phyloP scores from a whole-genome alignment of 2,113 vertebrate genomes.

The Protobothrops flavoviridis region DNA sequence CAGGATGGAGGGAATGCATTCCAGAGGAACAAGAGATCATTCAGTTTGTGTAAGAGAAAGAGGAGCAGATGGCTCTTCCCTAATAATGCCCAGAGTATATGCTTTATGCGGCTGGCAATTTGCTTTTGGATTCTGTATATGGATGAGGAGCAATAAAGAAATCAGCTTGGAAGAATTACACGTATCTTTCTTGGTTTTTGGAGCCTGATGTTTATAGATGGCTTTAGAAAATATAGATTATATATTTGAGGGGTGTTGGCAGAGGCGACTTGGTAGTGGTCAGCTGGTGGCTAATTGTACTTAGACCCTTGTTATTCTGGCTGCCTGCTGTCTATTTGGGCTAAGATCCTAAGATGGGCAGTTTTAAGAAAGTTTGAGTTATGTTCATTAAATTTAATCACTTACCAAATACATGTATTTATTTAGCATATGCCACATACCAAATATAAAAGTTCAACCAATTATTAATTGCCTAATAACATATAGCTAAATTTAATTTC shows the following conservation, averaged over 20 bases:
- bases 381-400: not conserved
- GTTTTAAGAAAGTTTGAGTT: no score
- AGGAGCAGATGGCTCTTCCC: not conserved
- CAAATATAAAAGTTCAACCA: not conserved
- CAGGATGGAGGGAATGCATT: not conserved
- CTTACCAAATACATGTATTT: not conserved
- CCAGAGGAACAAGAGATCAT: not conserved
- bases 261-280: not conserved
- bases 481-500: not conserved
- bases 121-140: not conserved
- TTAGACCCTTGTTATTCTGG: not conserved
- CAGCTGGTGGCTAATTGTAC: not conserved
- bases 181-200: not conserved
- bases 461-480: not conserved
- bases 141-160: not conserved
- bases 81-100: not conserved
- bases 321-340: not conserved
- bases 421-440: not conserved
- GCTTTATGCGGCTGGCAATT: not conserved
- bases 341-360: not conserved
- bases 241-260: not conserved
- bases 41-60: not conserved
- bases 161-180: not conserved
- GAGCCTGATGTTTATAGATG: not conserved
- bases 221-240: not conserved